Conservation (phyloP, 2,797 vertebrate genomes). For the Sebastolobus altivelis region DNA sequence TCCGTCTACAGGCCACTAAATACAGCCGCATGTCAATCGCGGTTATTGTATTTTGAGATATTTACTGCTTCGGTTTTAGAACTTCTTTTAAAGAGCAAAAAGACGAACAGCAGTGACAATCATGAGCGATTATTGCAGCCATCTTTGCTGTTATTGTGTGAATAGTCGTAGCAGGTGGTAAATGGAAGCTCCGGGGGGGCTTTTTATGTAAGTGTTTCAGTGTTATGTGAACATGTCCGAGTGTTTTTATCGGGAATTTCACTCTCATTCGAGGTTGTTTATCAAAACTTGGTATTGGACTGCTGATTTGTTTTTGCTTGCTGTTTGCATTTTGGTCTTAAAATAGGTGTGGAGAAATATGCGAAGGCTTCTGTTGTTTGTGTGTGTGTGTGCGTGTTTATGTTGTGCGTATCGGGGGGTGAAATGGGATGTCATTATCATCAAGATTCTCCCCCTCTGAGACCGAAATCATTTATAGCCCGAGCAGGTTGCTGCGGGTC, state of each 20-base stretch:
- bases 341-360: conserved; percentile 14
- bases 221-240: not conserved
- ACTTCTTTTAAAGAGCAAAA: conserved; percentile 10
- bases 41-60: not conserved
- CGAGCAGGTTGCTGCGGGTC: conserved; percentile 47
- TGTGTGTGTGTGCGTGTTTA: conserved; percentile 7
- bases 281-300: conserved; percentile 16
- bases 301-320: not conserved
- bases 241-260: conserved; percentile 21
- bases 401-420: not conserved
- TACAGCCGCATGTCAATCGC: not conserved
- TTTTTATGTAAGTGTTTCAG: conserved; percentile 4
- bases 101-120: not conserved
- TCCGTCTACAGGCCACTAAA: not conserved
- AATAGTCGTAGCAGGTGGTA: conserved; percentile 31
- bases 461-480: conserved; percentile 53
- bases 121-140: conserved; percentile 2
- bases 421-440: conserved; percentile 46
- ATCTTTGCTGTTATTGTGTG: not conserved
- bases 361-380: conserved; percentile 1
- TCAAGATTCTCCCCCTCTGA: conserved; percentile 49
- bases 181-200: conserved; percentile 19
- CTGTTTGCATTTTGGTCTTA: conserved; percentile 7
- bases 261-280: not conserved
- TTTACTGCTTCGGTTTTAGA: conserved; percentile 2